phyloP scores from a whole-genome alignment of 2,113 vertebrate genomes.

The Rhombomys opimus region DNA sequence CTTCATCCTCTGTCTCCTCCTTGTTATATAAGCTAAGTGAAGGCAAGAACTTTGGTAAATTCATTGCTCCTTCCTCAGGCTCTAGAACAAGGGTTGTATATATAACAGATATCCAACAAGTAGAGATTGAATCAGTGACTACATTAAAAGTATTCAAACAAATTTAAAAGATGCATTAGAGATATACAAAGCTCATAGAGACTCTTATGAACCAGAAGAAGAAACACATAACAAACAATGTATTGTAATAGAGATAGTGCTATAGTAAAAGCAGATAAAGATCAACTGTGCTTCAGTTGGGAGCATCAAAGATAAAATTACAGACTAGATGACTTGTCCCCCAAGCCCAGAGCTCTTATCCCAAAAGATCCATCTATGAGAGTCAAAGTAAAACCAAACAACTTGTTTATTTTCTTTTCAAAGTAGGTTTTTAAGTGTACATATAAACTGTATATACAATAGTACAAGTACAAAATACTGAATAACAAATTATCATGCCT shows the following conservation, averaged over 20 bases:
- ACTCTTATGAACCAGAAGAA: neutral
- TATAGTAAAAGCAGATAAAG: neutral
- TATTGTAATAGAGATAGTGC: neutral
- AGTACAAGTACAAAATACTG: slow-evolving; percentile 24
- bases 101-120: neutral
- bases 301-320: neutral
- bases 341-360: neutral
- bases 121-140: neutral
- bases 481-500: slow-evolving; percentile 10
- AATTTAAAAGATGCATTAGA: slow-evolving; percentile 21
- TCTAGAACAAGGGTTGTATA: neutral
- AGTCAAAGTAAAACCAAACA: slow-evolving; percentile 33
- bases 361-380: neutral
- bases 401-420: slow-evolving; percentile 10
- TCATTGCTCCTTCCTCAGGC: neutral
- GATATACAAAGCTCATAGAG: neutral
- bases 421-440: neutral
- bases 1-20: neutral
- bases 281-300: neutral
- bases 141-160: neutral
- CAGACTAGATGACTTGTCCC: neutral
- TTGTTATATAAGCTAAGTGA: neutral
- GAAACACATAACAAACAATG: neutral
- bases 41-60: neutral
- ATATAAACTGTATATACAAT: neutral